phyloP scores from a whole-genome alignment of 2,113 vertebrate genomes.

The Puma concolor region DNA sequence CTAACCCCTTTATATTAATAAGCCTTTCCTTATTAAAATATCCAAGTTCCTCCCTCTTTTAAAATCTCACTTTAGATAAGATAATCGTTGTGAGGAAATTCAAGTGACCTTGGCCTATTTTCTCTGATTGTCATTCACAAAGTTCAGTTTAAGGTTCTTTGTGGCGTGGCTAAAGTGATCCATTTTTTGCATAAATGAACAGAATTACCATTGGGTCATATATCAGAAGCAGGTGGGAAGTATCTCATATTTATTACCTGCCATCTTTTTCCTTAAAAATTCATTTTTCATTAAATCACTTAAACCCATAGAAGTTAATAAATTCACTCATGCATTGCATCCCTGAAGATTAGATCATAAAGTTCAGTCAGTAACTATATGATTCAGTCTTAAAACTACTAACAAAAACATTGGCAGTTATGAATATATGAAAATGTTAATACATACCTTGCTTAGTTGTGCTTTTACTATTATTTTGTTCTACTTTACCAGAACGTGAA shows the following conservation, averaged over 20 bases:
- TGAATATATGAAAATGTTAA: background rate
- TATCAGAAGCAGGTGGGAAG: conserved; percentile 60
- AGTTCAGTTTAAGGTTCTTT: conserved; percentile 25
- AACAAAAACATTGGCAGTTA: background rate
- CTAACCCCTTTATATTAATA: accelerated
- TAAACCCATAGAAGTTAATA: conserved; percentile 60
- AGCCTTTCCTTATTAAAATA: background rate
- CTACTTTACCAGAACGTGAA: background rate
- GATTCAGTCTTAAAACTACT: background rate
- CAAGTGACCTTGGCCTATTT: conserved; percentile 13
- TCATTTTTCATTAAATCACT: conserved; percentile 78
- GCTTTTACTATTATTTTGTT: background rate
- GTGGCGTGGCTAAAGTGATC: background rate
- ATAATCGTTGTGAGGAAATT: background rate
- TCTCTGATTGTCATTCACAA: background rate
- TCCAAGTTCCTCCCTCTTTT: background rate
- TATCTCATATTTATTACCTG: conserved; percentile 79
- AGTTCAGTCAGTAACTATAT: background rate
- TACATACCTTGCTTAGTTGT: background rate
- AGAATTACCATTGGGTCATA: conserved; percentile 27
- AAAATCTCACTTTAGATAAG: background rate
- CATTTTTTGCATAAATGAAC: conserved; percentile 54
- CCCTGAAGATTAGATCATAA: background rate
- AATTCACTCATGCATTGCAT: conserved; percentile 36
- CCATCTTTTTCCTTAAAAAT: conserved; percentile 24